Percentiles rank a stretch among this genome's conserved stretches.
These are phyloP conservation scores for Chelon labrosus DNA, from an alignment of 2,797 vertebrate species.

Conservation along the genomic window DNA sequence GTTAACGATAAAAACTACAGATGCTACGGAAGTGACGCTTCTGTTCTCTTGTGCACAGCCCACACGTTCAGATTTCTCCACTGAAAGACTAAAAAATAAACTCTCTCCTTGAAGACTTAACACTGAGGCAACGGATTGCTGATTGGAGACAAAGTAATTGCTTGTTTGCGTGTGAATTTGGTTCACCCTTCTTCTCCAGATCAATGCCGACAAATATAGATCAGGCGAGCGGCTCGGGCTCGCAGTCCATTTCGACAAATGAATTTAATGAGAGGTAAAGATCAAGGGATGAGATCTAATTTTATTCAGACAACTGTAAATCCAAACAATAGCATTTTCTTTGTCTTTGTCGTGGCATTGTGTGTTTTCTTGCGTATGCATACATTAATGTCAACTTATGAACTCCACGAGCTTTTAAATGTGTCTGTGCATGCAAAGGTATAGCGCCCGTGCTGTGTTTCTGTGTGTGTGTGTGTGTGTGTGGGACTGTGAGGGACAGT, in stretches of 20 bases:
- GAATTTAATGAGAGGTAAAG: slow-evolving; percentile 59
- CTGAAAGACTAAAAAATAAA: not conserved
- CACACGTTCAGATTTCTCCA: slow-evolving; percentile 8
- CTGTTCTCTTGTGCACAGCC: slow-evolving; percentile 6
- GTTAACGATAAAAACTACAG: slow-evolving; percentile 30
- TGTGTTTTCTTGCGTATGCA: slow-evolving; percentile 39
- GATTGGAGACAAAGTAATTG: slow-evolving; percentile 63
- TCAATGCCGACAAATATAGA: slow-evolving; percentile 74
- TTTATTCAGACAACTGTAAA: slow-evolving; percentile 48
- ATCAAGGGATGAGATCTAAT: slow-evolving; percentile 59
- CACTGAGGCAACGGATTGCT: slow-evolving; percentile 26
- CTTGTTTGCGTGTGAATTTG: slow-evolving; percentile 67
- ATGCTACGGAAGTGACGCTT: slow-evolving; percentile 2
- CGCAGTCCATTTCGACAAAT: slow-evolving; percentile 55
- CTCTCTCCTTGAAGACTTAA: slow-evolving; percentile 22
- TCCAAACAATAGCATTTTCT: slow-evolving; percentile 41
- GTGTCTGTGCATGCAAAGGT: slow-evolving; percentile 4
- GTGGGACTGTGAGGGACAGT: slow-evolving; percentile 24
- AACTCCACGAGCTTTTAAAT: slow-evolving; percentile 24
- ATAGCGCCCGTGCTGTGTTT: not conserved
- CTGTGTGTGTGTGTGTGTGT: slow-evolving; percentile 5
- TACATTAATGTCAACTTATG: slow-evolving; percentile 44
- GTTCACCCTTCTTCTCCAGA: slow-evolving; percentile 52
- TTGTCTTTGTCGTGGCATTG: slow-evolving; percentile 12
- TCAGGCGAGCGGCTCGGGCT: slow-evolving; percentile 38